These are phyloP conservation scores for Eupithecia pulchellata DNA, from an alignment of 2,888 invertebrate genomes.

Conservation along the genomic window DNA sequence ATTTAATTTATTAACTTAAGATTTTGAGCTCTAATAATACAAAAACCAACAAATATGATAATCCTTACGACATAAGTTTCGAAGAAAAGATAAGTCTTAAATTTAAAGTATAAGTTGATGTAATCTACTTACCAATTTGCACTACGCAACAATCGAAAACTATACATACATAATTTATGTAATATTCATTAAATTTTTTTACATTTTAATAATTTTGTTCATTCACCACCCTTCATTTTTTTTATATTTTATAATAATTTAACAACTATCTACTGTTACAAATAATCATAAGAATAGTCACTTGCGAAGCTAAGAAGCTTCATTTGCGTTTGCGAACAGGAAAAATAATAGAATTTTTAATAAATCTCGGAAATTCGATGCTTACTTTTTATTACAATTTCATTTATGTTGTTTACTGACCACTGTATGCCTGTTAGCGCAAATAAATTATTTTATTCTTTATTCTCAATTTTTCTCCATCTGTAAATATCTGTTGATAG, in stretches of 20 bases:
- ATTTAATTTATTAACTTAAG: background rate
- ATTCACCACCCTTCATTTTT: constrained; percentile 55
- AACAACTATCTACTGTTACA: constrained; percentile 52
- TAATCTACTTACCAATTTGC: constrained; percentile 23
- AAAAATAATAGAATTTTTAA: background rate
- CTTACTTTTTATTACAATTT: no score
- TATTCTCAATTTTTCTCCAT: no score
- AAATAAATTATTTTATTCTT: no score
- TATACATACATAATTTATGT: constrained; percentile 25
- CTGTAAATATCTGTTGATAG: no score
- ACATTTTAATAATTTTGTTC: constrained; percentile 47
- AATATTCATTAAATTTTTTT: constrained; percentile 27
- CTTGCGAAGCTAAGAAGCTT: constrained; percentile 33
- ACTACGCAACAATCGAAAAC: constrained; percentile 28
- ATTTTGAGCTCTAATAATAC: constrained; percentile 17
- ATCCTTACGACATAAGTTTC: background rate
- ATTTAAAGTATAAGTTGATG: constrained; percentile 23
- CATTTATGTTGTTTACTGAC: no score
- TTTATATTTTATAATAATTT: constrained; percentile 51
- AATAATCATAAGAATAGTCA: constrained; percentile 63
- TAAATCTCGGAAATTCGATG: background rate
- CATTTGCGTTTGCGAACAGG: constrained; percentile 29
- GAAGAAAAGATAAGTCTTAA: constrained; percentile 16
- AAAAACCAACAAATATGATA: background rate
- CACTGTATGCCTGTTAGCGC: no score